Evolutionary conservation across 2,888 invertebrate genomes (phyloP).

Genomic region (Labia minor): DNA sequence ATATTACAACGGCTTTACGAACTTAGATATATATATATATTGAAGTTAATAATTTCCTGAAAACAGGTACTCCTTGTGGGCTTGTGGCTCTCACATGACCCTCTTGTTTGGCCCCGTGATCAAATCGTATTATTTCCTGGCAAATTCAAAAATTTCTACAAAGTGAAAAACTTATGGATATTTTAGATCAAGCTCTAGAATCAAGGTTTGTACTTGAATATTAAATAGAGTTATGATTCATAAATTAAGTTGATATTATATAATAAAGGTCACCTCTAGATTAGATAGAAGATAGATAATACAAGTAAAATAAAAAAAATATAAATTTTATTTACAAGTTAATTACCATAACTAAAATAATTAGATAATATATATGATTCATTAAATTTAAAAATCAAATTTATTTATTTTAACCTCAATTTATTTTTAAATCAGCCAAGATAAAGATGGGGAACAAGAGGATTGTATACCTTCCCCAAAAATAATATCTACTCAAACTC

Average conservation of each 20-base stretch:
- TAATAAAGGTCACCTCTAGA: slow-evolving; percentile 36
- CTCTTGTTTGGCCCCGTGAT: slow-evolving; percentile 61
- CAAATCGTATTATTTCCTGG: slow-evolving; percentile 36
- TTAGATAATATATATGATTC: no score
- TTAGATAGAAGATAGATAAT: background rate
- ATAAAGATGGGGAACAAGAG: slow-evolving; percentile 26
- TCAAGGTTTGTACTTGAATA: slow-evolving; percentile 41
- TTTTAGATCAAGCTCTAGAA: slow-evolving; percentile 49
- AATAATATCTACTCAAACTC: slow-evolving; percentile 33
- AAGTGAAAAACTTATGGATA: slow-evolving; percentile 38
- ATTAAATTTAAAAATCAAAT: no score
- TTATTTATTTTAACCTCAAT: background rate
- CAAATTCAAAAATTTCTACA: slow-evolving; percentile 30
- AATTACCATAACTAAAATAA: background rate
- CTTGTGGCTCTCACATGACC: slow-evolving; percentile 52
- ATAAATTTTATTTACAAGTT: background rate
- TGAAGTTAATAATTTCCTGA: no score
- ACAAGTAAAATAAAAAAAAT: slow-evolving; percentile 1
- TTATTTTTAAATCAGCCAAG: slow-evolving; percentile 25
- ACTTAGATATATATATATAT: no score
- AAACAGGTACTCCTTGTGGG: no score
- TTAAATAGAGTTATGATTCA: background rate
- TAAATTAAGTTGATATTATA: background rate
- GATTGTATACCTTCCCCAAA: slow-evolving; percentile 23
- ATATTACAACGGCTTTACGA: no score